These are phyloP conservation scores for Trichonephila clavata DNA, from an alignment of 1,140 invertebrate genomes.

Conservation along the genomic window DNA sequence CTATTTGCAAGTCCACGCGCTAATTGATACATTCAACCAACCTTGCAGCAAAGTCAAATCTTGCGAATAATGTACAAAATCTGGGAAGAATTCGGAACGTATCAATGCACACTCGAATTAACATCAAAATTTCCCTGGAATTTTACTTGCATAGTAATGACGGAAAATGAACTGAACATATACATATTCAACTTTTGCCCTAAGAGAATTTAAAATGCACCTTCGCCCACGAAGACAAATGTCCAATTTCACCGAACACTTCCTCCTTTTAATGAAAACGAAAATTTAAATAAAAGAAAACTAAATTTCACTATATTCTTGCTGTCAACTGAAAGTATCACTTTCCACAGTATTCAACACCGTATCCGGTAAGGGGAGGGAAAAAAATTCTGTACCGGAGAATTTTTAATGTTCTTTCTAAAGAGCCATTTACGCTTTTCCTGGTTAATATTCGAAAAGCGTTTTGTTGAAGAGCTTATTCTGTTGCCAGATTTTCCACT, in stretches of 20 bases:
- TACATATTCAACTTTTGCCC: slow-evolving; percentile 19
- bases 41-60: neutral
- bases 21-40: neutral
- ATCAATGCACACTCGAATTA: neutral
- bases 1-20: neutral
- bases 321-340: slow-evolving; percentile 42
- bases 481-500: neutral
- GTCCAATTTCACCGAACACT: slow-evolving; percentile 1
- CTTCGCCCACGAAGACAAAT: neutral
- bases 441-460: slow-evolving; percentile 34
- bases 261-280: slow-evolving; percentile 35
- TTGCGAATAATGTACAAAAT: neutral
- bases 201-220: slow-evolving; percentile 4
- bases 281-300: neutral
- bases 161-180: neutral
- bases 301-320: neutral
- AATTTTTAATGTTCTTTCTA: slow-evolving; percentile 43
- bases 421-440: slow-evolving; percentile 40
- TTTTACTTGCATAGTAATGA: neutral
- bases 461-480: slow-evolving; percentile 11
- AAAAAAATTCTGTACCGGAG: neutral
- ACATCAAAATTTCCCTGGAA: neutral
- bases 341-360: neutral
- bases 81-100: neutral
- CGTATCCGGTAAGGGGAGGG: neutral